phyloP scores from a whole-genome alignment of 2,888 invertebrate species.

The Mylabris sibirica region DNA sequence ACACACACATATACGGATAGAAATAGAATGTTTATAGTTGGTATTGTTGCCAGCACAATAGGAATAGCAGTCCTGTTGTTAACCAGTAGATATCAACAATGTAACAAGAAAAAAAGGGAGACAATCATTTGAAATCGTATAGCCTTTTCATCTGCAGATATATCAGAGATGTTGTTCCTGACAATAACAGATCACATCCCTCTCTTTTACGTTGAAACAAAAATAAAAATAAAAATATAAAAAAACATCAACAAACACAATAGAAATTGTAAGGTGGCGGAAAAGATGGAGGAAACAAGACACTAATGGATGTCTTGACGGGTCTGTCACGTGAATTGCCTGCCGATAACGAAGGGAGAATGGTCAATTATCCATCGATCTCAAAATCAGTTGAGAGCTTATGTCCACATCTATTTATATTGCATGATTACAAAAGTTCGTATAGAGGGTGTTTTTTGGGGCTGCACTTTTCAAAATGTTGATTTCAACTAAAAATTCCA shows the following conservation, averaged over 20 bases:
- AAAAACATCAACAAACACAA: no score
- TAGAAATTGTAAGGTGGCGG: neutral
- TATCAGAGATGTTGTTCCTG: neutral
- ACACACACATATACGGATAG: neutral
- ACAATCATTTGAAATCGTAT: neutral
- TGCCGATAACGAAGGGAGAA: neutral
- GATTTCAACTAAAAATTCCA: no score
- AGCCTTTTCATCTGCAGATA: constrained; percentile 11
- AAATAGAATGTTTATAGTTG: constrained; percentile 31
- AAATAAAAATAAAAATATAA: neutral
- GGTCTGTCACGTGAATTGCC: neutral
- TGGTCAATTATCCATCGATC: neutral
- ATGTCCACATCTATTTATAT: neutral
- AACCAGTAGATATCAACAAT: neutral
- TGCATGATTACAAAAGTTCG: no score
- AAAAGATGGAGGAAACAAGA: neutral
- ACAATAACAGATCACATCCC: neutral
- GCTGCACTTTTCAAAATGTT: no score
- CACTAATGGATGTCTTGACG: neutral
- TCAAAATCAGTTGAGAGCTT: neutral
- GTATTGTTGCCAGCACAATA: constrained; percentile 30
- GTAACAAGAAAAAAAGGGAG: neutral
- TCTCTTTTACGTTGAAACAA: neutral
- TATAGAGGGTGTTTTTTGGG: no score
- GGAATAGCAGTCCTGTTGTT: constrained; percentile 24